Evolutionary conservation across 1,140 invertebrate genomes (phyloP), one percentile per base, ranked within the genome.

Genomic region (Notospermus geniculatus): DNA sequence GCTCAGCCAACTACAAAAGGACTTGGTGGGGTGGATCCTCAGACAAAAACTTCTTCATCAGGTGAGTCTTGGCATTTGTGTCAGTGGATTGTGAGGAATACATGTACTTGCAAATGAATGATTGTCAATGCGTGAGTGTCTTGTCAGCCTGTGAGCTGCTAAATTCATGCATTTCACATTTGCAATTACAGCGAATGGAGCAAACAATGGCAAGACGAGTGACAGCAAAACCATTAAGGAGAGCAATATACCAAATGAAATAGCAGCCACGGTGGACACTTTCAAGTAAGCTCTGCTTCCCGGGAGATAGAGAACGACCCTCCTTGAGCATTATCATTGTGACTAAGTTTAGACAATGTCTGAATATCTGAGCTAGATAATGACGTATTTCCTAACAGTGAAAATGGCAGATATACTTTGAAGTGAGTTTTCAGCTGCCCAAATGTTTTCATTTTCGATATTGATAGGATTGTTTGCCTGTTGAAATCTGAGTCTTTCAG

Each of bases 241-340:
- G 70, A 87, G 86, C 60, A 73, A 84, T 55, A 82, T 93, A 59
- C 90, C 91, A 11, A 88, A 88, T 71, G 88, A 91, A 81, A 85
- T 91, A 41, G 76, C 81, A 52, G 78, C 82, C 62, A 84, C 83
- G 53, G 85, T 87, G 41, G 85, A 86, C 58, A 73, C 71, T 63
- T 85, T 87, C 68, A 85, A 87, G 86, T 87, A 82, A 82, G 78
- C 80, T 50, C 2, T 50, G 46, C 25, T 50, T 7, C 15, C 32
- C 5, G 32, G 4, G 32, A 15, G 32, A 36, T 7, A 36, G 15
- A 7, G 32, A 36, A 36, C 41, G 22, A n/a, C n/a, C n/a, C n/a
- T n/a, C n/a, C n/a, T n/a, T n/a, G n/a, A n/a, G n/a, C n/a, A n/a
- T n/a, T n/a, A n/a, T n/a, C n/a, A n/a, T n/a, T n/a, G n/a, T n/a